Percentiles rank a stretch among this genome's conserved stretches.
Evolutionary conservation across 2,113 vertebrate genomes (phyloP).

Genomic region (Halichoerus grypus): DNA sequence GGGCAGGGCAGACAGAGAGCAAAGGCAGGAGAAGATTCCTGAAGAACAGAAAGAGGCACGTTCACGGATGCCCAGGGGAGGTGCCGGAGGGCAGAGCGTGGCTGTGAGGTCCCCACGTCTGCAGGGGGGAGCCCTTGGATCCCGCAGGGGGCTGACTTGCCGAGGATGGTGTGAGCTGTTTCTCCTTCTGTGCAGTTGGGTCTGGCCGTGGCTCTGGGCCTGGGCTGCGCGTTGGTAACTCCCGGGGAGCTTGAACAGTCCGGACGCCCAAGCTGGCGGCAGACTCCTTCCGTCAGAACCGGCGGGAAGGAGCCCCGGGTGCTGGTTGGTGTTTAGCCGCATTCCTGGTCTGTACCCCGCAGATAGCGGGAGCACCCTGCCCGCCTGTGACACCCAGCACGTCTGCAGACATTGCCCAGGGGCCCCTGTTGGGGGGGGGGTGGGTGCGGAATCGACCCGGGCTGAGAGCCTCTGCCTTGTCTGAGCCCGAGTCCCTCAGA

Average conservation of each 20-base stretch:
- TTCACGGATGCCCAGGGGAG: not conserved
- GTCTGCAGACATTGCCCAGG: too few relatives aligned
- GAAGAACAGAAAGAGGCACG: not conserved
- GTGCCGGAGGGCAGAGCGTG: too few relatives aligned
- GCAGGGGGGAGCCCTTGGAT: not conserved
- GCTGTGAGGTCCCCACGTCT: not conserved
- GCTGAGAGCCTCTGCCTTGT: not conserved
- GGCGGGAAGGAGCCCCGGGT: not conserved
- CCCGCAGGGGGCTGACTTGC: not conserved
- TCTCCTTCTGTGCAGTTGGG: not conserved
- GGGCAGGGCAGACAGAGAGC: not conserved
- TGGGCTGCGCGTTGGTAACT: not conserved
- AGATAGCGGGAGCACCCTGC: not conserved
- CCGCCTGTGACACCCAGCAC: not conserved
- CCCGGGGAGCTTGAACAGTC: rapidly evolving
- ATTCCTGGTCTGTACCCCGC: not conserved
- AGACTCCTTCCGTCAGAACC: not conserved
- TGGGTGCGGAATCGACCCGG: not conserved
- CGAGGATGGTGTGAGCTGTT: rapidly evolving
- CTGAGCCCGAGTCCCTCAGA: not conserved
- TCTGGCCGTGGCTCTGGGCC: not conserved
- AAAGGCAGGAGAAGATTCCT: not conserved
- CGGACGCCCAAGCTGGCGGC: not conserved
- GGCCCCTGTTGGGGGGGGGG: not conserved
- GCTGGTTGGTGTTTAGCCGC: not conserved